phyloP scores from a whole-genome alignment of 2,797 vertebrate genomes.

The Brachymystax lenok region DNA sequence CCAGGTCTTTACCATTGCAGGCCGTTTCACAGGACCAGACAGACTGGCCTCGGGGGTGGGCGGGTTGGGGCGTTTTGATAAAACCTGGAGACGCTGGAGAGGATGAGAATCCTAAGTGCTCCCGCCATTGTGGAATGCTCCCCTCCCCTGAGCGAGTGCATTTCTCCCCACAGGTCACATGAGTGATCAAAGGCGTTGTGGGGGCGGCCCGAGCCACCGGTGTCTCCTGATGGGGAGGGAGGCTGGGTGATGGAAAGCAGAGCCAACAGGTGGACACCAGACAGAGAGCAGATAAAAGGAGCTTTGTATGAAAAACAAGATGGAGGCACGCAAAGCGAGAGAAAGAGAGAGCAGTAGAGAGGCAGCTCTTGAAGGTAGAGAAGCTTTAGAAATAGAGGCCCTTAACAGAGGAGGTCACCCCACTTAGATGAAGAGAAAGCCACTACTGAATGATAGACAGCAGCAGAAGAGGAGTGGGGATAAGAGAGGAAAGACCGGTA shows the following conservation, averaged over 20 bases:
- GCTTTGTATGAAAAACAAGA: slow-evolving; percentile 68
- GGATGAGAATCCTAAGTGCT: slow-evolving; percentile 18
- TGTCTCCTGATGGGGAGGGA: slow-evolving; percentile 47
- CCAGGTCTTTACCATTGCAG: slow-evolving; percentile 17
- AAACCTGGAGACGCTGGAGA: slow-evolving; percentile 21
- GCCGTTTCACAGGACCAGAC: slow-evolving; percentile 39
- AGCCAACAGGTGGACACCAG: slow-evolving; percentile 73
- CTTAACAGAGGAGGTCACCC: slow-evolving; percentile 21
- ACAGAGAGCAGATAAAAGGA: slow-evolving; percentile 63
- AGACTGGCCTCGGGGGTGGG: slow-evolving; percentile 33
- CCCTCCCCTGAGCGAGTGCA: slow-evolving; percentile 26
- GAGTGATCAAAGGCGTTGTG: slow-evolving; percentile 66
- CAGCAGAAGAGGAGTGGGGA: not conserved
- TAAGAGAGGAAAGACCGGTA: not conserved
- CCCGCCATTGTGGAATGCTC: slow-evolving; percentile 11
- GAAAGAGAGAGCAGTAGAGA: slow-evolving; percentile 20
- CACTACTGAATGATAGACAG: slow-evolving; percentile 14
- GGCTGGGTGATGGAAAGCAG: slow-evolving; percentile 64
- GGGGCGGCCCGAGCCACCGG: slow-evolving; percentile 44
- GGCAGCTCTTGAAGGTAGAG: slow-evolving; percentile 26
- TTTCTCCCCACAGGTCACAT: slow-evolving; percentile 53
- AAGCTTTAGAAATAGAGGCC: slow-evolving; percentile 33
- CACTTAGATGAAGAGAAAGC: slow-evolving; percentile 18
- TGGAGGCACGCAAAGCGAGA: slow-evolving; percentile 49
- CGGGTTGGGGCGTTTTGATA: slow-evolving; percentile 17